Percentiles rank a stretch among this genome's conserved stretches.
These are phyloP conservation scores for Drosophila leontia DNA, from an alignment of 1,140 invertebrate genomes.

Conservation along the genomic window DNA sequence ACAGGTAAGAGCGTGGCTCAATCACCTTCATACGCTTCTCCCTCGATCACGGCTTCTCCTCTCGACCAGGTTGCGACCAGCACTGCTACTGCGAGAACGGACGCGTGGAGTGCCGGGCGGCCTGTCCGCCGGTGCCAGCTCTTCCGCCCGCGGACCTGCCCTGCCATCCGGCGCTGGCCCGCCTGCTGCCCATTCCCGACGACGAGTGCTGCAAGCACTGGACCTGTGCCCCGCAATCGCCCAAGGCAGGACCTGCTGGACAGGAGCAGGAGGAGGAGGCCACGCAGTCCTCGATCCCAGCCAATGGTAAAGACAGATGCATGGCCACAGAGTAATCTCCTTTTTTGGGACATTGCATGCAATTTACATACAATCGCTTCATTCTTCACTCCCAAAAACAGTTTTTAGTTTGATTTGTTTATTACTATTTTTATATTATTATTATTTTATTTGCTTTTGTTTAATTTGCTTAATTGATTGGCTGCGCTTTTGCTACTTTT, in stretches of 20 bases:
- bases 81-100: constrained; percentile 94
- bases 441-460: constrained; percentile 13
- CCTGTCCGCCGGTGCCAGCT: constrained; percentile 91
- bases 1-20: constrained; percentile 82
- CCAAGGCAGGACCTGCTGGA: constrained; percentile 51
- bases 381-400: constrained; percentile 21
- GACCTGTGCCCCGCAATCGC: constrained; percentile 86
- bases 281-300: not conserved
- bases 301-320: constrained; percentile 62
- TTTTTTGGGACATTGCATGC: constrained; percentile 43
- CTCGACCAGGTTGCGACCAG: constrained; percentile 90
- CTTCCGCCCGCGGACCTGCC: constrained; percentile 90
- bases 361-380: constrained; percentile 18
- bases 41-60: constrained; percentile 9
- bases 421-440: not conserved
- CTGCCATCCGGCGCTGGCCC: constrained; percentile 89
- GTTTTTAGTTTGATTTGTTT: constrained; percentile 13
- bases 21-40: constrained; percentile 16
- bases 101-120: constrained; percentile 92
- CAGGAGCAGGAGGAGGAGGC: constrained; percentile 37
- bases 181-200: constrained; percentile 89
- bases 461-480: constrained; percentile 18
- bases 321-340: constrained; percentile 9
- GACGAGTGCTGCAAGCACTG: constrained; percentile 93
- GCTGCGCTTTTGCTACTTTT: constrained; percentile 34